Evolutionary conservation across 2,797 vertebrate species (phyloP).

Genomic region (Gephyroberyx darwinii): DNA sequence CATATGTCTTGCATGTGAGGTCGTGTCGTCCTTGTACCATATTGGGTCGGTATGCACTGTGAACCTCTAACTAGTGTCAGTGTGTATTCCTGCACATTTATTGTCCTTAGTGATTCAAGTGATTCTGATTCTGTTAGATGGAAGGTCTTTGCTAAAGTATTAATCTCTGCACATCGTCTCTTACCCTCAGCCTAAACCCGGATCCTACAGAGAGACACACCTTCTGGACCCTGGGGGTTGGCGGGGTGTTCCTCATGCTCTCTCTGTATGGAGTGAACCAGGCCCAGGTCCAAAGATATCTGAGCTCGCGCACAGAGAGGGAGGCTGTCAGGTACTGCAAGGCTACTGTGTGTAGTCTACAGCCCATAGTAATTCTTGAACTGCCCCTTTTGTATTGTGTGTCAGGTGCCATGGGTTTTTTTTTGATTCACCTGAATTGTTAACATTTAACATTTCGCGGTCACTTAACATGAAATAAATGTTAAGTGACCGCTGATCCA

Average conservation of each 20-base stretch:
- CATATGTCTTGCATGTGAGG: no score
- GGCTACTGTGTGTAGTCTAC: constrained; percentile 34
- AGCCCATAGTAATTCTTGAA: no score
- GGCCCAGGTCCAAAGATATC: constrained; percentile 95
- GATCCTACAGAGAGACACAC: constrained; percentile 92
- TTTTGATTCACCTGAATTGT: no score
- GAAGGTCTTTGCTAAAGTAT: not conserved
- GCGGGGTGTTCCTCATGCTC: constrained; percentile 95
- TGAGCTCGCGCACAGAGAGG: constrained; percentile 89
- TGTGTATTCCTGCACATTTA: not conserved
- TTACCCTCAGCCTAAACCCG: constrained; percentile 84
- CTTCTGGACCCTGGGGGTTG: constrained; percentile 92
- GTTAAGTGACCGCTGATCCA: no score
- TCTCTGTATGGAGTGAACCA: constrained; percentile 96
- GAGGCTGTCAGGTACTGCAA: constrained; percentile 87
- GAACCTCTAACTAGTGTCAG: not conserved
- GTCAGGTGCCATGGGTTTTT: no score
- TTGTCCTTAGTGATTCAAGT: no score
- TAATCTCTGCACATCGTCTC: not conserved
- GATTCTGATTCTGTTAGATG: no score
- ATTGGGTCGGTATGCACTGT: no score
- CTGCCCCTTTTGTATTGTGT: no score
- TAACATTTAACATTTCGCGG: no score
- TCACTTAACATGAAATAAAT: no score
- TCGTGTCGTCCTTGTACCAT: no score